phyloP scores from a whole-genome alignment of 2,113 vertebrate genomes.

The Reinhardtius hippoglossoides region DNA sequence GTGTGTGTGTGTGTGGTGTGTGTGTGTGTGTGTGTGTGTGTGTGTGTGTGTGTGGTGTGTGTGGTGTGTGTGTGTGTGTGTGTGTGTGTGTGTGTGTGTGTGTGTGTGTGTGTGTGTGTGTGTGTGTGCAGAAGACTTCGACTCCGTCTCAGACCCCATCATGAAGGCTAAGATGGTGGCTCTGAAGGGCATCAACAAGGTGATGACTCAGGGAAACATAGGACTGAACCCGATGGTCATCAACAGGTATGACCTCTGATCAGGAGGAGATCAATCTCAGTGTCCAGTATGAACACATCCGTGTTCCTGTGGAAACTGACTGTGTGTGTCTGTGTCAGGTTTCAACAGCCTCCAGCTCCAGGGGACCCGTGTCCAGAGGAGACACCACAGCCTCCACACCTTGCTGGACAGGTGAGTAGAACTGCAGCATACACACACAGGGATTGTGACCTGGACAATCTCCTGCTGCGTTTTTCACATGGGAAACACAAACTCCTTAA shows the following conservation, averaged over 20 bases:
- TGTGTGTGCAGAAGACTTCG: slow-evolving; percentile 85
- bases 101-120: slow-evolving; percentile 21
- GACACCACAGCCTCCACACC: slow-evolving; percentile 80
- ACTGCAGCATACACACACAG: neutral
- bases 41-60: slow-evolving; percentile 35
- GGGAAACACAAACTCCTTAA: neutral
- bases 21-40: slow-evolving; percentile 35
- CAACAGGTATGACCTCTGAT: slow-evolving; percentile 87
- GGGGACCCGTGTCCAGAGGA: slow-evolving; percentile 76
- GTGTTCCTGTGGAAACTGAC: neutral
- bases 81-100: slow-evolving; percentile 24
- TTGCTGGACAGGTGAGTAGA: slow-evolving; percentile 74
- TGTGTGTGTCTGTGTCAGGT: slow-evolving; percentile 73
- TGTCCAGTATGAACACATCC: too few relatives aligned
- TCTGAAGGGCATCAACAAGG: slow-evolving; percentile 98
- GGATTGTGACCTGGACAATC: too few relatives aligned
- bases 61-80: slow-evolving; percentile 31
- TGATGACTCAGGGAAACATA: slow-evolving; percentile 93
- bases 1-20: slow-evolving; percentile 12
- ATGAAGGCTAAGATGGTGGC: slow-evolving; percentile 99
- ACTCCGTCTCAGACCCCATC: slow-evolving; percentile 96
- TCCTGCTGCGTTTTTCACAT: too few relatives aligned
- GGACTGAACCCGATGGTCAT: slow-evolving; percentile 90
- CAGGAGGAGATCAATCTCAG: neutral
- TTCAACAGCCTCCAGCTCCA: slow-evolving; percentile 82